These are phyloP conservation scores for Sitta carolinensis DNA, from an alignment of 2,797 vertebrate genomes.

Conservation along the genomic window DNA sequence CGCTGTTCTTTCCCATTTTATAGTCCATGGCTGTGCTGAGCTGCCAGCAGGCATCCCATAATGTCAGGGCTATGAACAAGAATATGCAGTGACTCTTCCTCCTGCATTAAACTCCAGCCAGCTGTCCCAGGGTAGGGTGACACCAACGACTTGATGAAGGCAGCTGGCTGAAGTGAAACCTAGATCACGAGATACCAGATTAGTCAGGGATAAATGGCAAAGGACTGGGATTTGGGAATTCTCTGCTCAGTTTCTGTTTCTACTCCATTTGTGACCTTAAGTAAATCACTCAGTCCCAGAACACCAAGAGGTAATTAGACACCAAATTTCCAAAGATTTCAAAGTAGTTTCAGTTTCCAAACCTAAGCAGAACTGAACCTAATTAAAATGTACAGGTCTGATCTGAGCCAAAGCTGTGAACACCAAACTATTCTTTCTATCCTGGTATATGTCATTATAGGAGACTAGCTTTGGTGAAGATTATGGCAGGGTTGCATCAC, in stretches of 20 bases:
- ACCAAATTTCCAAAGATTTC: background rate
- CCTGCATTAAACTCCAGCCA: background rate
- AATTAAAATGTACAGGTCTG: background rate
- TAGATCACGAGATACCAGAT: background rate
- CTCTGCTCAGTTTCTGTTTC: constrained; percentile 19
- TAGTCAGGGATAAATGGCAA: constrained; percentile 3
- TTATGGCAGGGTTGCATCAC: background rate
- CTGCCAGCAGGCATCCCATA: background rate
- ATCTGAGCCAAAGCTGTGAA: background rate
- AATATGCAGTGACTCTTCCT: background rate
- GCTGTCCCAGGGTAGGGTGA: constrained; percentile 38
- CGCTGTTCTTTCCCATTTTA: background rate
- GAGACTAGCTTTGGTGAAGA: background rate
- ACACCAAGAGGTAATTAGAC: background rate
- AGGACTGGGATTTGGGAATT: constrained; percentile 21
- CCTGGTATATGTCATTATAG: fast-evolving
- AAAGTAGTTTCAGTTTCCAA: background rate
- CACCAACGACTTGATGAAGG: background rate
- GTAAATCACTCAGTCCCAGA: background rate
- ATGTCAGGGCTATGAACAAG: background rate
- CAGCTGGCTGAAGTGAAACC: constrained; percentile 42
- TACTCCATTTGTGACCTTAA: constrained; percentile 10
- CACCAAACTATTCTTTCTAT: background rate
- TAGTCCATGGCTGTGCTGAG: background rate
- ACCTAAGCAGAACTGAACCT: background rate